phyloP scores from a whole-genome alignment of 2,797 vertebrate species.

The Micropoecilia bifurca region DNA sequence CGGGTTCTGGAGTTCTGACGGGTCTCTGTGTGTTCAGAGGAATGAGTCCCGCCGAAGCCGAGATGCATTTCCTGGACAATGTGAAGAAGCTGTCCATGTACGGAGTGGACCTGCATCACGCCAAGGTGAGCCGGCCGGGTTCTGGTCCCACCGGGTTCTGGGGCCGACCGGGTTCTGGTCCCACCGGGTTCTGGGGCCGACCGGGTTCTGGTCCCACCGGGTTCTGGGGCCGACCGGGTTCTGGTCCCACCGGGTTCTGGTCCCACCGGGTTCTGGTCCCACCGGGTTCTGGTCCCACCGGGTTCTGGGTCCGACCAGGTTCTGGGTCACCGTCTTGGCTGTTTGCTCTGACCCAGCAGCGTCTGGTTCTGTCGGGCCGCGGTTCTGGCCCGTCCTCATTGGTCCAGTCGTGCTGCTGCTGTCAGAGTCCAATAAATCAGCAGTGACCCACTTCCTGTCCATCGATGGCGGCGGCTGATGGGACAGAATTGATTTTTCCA shows the following conservation, averaged over 20 bases:
- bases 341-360: neutral
- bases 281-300: too few relatives aligned
- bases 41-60: slow-evolving; percentile 94
- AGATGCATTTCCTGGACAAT: slow-evolving; percentile 96
- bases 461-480: slow-evolving; percentile 1
- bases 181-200: too few relatives aligned
- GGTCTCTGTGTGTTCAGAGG: slow-evolving; percentile 81
- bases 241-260: neutral
- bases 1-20: neutral
- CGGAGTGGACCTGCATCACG: slow-evolving; percentile 96
- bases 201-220: too few relatives aligned
- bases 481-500: slow-evolving; percentile 50
- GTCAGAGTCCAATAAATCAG: slow-evolving; percentile 22
- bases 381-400: neutral
- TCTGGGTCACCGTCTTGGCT: neutral
- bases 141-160: neutral
- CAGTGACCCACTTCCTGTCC: slow-evolving; percentile 34
- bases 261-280: too few relatives aligned
- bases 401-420: neutral
- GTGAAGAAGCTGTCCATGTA: slow-evolving; percentile 98
- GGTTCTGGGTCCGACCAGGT: too few relatives aligned
- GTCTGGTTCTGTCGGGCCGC: neutral
- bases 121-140: slow-evolving; percentile 82
- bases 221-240: neutral
- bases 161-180: too few relatives aligned